Evolutionary conservation across 2,888 invertebrate genomes (phyloP).

Genomic region (Unio pictorum): DNA sequence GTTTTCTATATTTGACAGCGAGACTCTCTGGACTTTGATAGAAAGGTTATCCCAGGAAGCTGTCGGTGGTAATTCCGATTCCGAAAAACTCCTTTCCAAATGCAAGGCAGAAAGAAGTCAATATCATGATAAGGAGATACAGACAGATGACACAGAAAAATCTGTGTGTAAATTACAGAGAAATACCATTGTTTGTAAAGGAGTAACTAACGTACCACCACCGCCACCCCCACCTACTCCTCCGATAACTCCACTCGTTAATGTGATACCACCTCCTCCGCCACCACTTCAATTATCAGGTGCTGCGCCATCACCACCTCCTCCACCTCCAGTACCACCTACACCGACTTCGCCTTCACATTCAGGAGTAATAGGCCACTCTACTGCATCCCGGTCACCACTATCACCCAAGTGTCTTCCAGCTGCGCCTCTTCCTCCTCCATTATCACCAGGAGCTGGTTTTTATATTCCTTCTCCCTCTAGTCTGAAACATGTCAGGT

Average conservation of each 20-base stretch:
- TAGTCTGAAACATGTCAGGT: too few species aligned
- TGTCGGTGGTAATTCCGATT: slow-evolving; percentile 30
- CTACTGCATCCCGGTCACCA: slow-evolving; percentile 25
- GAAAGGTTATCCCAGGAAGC: slow-evolving; percentile 54
- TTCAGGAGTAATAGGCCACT: slow-evolving; percentile 16
- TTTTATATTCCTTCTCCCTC: not conserved
- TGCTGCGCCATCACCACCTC: slow-evolving; percentile 34
- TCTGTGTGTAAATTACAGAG: slow-evolving; percentile 19
- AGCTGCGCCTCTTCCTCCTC: slow-evolving; percentile 20
- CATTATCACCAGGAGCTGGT: slow-evolving; percentile 17
- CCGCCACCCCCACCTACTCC: slow-evolving; percentile 20
- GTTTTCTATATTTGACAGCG: slow-evolving; percentile 32
- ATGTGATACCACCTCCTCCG: slow-evolving; percentile 16
- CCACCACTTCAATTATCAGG: slow-evolving; percentile 14
- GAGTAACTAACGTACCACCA: slow-evolving; percentile 16
- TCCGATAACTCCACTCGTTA: slow-evolving; percentile 17
- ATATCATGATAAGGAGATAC: slow-evolving; percentile 45
- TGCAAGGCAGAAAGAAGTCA: slow-evolving; percentile 11
- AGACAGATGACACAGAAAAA: slow-evolving; percentile 38
- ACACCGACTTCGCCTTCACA: slow-evolving; percentile 23
- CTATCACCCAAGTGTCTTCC: slow-evolving; percentile 25
- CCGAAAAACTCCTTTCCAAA: slow-evolving; percentile 25
- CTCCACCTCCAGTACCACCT: slow-evolving; percentile 22
- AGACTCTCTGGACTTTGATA: slow-evolving; percentile 56
- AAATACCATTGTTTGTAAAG: slow-evolving; percentile 1